Base-by-base conservation (phyloP, 2,113 vertebrate genomes). In the Nicator chloris region DNA sequence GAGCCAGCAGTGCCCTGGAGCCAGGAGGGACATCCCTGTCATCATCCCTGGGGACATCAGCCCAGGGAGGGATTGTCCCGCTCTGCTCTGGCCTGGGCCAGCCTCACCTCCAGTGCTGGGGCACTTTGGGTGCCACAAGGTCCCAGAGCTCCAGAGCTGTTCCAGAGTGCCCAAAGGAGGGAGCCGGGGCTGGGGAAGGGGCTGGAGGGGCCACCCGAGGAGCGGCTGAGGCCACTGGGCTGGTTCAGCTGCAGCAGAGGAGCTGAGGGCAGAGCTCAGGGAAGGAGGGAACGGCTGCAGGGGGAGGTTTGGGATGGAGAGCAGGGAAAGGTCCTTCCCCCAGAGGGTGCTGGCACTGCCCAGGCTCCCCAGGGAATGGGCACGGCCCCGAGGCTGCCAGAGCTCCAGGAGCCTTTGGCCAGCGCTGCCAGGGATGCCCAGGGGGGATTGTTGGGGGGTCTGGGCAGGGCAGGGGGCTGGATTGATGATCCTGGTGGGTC, bases 401-500 rank as follows among this genome's bases (percentile, higher is more conserved):
- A 60, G 82, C 51, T 64, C 14, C 57, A 22, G 80, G 45, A 51
- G 80, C 4, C 3, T 20, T 71, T 20, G 66, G 66, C 4, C 35
- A 39, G 33, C 5, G 3, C 77, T 82, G 16, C 50, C 26, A 47
- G 42, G 35, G 15, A 6, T 56, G 50, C 49, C 1, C 50, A 18
- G 59, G 20, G 6, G 27, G 68, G 42, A 12, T 7, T 45, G 20
- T 0, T 76, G 71, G 37, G 51, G 33, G 1, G 24, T 21, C 35
- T 66, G 61, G 1, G 26, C 61, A 50, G 51, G 26, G 16, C 1
- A 15, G 6, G 51, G 53, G 0, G 17, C 7, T 51, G 72, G 17
- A 14, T 6, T 0, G 1, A 2, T 37, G 54, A 22, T 69, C 1
- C 33, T 6, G 2, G 2, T 51, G 13, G 7, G 4, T 60, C 22